Evolutionary conservation across 2,797 vertebrate genomes (phyloP).

Genomic region (Paguma larvata): DNA sequence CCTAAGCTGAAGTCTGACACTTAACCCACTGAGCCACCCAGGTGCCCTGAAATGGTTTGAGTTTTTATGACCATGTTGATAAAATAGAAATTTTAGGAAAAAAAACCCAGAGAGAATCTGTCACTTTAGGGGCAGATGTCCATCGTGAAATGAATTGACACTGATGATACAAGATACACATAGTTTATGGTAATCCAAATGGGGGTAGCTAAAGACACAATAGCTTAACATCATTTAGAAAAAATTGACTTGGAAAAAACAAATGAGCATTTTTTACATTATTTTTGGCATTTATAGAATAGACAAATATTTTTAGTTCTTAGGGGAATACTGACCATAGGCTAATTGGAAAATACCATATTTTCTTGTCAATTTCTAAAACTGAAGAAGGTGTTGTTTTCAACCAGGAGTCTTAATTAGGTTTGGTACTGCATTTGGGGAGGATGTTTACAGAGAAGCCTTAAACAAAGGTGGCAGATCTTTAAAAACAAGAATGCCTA

Average conservation of each 20-base stretch:
- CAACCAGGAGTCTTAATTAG: slow-evolving; percentile 25
- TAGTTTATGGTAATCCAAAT: background rate
- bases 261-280: background rate
- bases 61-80: background rate
- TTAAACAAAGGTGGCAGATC: slow-evolving; percentile 63
- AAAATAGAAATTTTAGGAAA: slow-evolving; percentile 35
- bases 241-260: slow-evolving; percentile 27
- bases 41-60: background rate
- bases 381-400: slow-evolving; percentile 66
- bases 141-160: background rate
- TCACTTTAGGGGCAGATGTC: background rate
- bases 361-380: background rate
- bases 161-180: background rate
- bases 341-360: background rate
- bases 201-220: background rate
- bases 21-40: too few relatives aligned
- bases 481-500: slow-evolving; percentile 63
- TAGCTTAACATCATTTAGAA: background rate
- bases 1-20: too few relatives aligned
- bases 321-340: background rate
- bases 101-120: background rate
- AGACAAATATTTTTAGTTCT: slow-evolving; percentile 38
- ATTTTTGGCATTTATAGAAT: slow-evolving; percentile 35
- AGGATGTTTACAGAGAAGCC: slow-evolving; percentile 46
- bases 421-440: slow-evolving; percentile 65